phyloP scores from a whole-genome alignment of 2,888 invertebrate genomes.

The Latrodectus hesperus region DNA sequence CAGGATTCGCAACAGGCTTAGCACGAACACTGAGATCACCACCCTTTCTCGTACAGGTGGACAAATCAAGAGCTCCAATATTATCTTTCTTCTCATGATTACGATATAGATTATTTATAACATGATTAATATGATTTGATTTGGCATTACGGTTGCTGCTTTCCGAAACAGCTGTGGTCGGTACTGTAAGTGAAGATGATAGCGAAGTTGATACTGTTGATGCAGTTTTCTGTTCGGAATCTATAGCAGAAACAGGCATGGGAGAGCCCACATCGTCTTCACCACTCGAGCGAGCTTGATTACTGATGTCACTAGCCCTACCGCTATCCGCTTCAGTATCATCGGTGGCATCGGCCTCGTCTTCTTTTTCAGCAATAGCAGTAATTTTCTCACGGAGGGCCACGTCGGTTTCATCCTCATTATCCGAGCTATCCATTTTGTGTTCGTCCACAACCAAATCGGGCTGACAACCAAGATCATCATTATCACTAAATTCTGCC shows the following conservation, averaged over 20 bases:
- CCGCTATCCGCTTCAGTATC: conserved; percentile 66
- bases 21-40: conserved; percentile 27
- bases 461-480: conserved; percentile 59
- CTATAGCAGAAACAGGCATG: not conserved
- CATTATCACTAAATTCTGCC: conserved; percentile 65
- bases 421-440: conserved; percentile 59
- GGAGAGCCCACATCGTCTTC: conserved; percentile 68
- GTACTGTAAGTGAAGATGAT: not conserved
- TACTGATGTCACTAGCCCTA: conserved; percentile 64
- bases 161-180: not conserved
- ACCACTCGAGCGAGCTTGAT: conserved; percentile 57
- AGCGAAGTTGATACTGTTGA: not conserved
- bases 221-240: not conserved
- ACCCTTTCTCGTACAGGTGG: conserved; percentile 24
- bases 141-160: conserved; percentile 17
- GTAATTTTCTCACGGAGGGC: conserved; percentile 51
- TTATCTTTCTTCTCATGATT: conserved; percentile 58
- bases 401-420: conserved; percentile 45
- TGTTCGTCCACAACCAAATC: conserved; percentile 66
- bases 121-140: conserved; percentile 46
- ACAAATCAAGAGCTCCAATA: conserved; percentile 63
- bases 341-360: conserved; percentile 52
- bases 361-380: conserved; percentile 58
- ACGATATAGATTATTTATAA: conserved; percentile 43
- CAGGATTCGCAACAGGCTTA: conserved; percentile 66